Evolutionary conservation across 2,888 invertebrate genomes (phyloP).

Genomic region (Eupithecia centaureata): DNA sequence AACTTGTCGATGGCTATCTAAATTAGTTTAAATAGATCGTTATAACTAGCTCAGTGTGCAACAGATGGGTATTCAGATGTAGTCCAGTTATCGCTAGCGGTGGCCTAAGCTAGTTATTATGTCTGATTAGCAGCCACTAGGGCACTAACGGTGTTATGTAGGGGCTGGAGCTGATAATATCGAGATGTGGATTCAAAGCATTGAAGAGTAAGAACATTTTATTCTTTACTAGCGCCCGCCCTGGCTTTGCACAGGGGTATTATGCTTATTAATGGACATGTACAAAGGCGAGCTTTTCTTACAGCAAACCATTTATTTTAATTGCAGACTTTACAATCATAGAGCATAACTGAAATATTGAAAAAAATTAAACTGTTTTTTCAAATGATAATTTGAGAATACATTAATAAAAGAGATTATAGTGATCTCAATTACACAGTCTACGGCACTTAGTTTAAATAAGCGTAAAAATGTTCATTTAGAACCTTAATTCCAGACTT

Average conservation of each 20-base stretch:
- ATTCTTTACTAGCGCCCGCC: no score
- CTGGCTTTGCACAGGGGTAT: no score
- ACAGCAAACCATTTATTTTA: no score
- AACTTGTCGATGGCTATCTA: neutral
- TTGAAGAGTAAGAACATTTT: neutral
- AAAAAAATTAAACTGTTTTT: no score
- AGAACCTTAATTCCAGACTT: neutral
- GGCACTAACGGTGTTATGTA: constrained; percentile 63
- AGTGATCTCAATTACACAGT: neutral
- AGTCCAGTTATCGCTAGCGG: constrained; percentile 45
- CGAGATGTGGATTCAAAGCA: constrained; percentile 22
- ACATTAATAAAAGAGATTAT: neutral
- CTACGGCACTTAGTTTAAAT: neutral
- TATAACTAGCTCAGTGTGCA: neutral
- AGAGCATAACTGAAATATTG: no score
- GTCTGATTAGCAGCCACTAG: constrained; percentile 54
- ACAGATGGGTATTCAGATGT: constrained; percentile 25
- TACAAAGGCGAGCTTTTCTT: no score
- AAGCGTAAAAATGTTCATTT: neutral
- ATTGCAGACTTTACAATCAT: no score
- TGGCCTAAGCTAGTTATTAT: constrained; percentile 25
- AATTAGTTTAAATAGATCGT: neutral
- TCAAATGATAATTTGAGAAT: neutral
- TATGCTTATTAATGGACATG: no score
- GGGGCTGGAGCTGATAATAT: constrained; percentile 46